Conservation (phyloP, 1,140 invertebrate species). For the Phthorimaea operculella region DNA sequence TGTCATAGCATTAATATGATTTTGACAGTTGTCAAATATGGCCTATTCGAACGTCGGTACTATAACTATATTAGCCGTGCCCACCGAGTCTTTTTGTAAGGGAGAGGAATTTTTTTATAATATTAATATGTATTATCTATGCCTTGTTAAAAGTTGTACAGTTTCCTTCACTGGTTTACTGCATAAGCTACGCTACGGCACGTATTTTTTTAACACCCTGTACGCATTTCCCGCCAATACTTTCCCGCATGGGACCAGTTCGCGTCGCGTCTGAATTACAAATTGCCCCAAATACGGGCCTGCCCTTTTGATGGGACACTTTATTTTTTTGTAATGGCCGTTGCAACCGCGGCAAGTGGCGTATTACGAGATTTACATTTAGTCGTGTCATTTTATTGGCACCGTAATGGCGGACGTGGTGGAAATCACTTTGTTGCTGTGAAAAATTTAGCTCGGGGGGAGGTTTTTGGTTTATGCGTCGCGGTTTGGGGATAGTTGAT, state of each 20-base stretch:
- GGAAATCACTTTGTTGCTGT: slow-evolving; percentile 21
- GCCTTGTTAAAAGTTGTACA: no score
- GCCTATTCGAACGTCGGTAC: no score
- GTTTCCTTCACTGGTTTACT: no score
- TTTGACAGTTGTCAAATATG: no score
- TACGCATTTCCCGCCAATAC: not conserved
- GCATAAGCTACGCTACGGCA: not conserved
- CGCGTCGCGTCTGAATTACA: slow-evolving; percentile 39
- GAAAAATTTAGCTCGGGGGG: slow-evolving; percentile 24
- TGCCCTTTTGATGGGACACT: slow-evolving; percentile 60
- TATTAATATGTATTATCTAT: no score
- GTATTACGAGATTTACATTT: slow-evolving; percentile 57
- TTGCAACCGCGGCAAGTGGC: slow-evolving; percentile 29
- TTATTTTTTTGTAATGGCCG: slow-evolving; percentile 56
- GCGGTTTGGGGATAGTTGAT: no score
- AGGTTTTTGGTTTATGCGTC: no score
- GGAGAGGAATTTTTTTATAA: no score
- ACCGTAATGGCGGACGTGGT: slow-evolving; percentile 23
- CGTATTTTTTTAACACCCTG: not conserved
- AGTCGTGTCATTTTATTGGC: slow-evolving; percentile 50
- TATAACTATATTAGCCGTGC: no score
- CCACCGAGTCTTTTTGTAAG: no score
- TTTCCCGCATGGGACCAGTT: slow-evolving; percentile 35
- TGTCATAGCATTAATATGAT: no score
- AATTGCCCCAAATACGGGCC: slow-evolving; percentile 37